Percentiles rank a stretch among this genome's conserved stretches.
Evolutionary conservation across 1,140 invertebrate species (phyloP).

Genomic region (Dreissena polymorpha): DNA sequence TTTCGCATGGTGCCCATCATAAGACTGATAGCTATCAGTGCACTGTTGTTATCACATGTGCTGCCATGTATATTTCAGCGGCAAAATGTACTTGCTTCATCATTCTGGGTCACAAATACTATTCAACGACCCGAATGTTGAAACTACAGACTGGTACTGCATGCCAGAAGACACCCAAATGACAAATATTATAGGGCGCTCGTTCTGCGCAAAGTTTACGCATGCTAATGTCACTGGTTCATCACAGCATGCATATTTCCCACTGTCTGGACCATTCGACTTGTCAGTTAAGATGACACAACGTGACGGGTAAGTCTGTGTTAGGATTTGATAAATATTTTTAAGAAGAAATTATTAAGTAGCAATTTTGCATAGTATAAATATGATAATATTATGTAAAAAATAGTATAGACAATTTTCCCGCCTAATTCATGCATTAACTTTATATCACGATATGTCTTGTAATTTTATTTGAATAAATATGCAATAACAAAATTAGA

Average conservation of each 20-base stretch:
- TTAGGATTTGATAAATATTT: no score
- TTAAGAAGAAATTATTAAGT: no score
- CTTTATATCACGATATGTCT: background rate
- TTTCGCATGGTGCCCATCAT: no score
- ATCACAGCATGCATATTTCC: slow-evolving; percentile 60
- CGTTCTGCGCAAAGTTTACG: slow-evolving; percentile 13
- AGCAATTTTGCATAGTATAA: no score
- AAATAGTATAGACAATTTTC: no score
- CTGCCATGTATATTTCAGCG: slow-evolving; percentile 45
- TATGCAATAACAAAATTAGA: no score
- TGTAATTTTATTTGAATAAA: no score
- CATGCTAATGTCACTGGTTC: slow-evolving; percentile 55
- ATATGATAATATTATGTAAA: no score
- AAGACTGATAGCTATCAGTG: no score
- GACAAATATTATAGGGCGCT: background rate
- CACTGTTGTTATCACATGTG: no score
- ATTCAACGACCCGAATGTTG: slow-evolving; percentile 13
- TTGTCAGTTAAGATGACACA: slow-evolving; percentile 4
- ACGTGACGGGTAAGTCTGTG: slow-evolving; percentile 13
- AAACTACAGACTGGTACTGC: slow-evolving; percentile 19
- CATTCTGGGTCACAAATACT: slow-evolving; percentile 28
- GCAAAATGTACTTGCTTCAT: slow-evolving; percentile 43
- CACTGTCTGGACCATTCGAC: slow-evolving; percentile 62
- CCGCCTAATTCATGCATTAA: background rate
- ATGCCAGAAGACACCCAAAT: background rate